Evolutionary conservation across 2,797 vertebrate species (phyloP), one percentile per base, ranked within the genome.

Genomic region (Acrossocheilus fasciatus): DNA sequence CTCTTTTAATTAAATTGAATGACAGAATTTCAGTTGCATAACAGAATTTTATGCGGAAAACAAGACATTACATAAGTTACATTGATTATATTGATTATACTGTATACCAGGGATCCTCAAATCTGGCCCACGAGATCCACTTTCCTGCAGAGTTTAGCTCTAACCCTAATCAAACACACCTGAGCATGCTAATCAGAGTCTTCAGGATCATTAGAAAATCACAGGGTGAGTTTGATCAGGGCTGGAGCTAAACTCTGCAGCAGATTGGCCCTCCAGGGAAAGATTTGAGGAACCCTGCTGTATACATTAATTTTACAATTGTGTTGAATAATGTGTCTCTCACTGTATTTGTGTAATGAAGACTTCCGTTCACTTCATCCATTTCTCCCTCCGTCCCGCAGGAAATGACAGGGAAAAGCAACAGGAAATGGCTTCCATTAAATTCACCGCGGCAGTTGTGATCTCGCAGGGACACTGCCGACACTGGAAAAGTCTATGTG

Each of bases 351-450:
- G 91, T 94, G 93, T 96, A 96, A 89, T 89, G 90, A 83, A 95
- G 91, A 62, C 91, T 89, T 93, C 85, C 79, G 68, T 93, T 91
- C 30, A 86, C 84, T 79, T 43, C 85, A 89, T 93, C 87, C 47
- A 95, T 82, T 84, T 92, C 47, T 4, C 83, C 92, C 72, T 94
- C 93, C 0, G 96, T 96, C 79, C 95, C 93, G 87, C 96, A 96
- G 94, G 92, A 95, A 93, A 94, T 93, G 83, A 95, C 92, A 1
- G 95, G 95, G 80, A 95, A 95, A 82, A 90, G 92, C 90, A 96
- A 91, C 88, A 96, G 93, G 93, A 96, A 96, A 89, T 96, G 95
- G 87, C 92, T 96, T 86, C 92, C 92, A 10, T 96, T 96, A 68
- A 91, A 93, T 87, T 90, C 81, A 68, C 94, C 95, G 88, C 90